Evolutionary conservation across 2,888 invertebrate species (phyloP).

Genomic region (Strigamia maritima): DNA sequence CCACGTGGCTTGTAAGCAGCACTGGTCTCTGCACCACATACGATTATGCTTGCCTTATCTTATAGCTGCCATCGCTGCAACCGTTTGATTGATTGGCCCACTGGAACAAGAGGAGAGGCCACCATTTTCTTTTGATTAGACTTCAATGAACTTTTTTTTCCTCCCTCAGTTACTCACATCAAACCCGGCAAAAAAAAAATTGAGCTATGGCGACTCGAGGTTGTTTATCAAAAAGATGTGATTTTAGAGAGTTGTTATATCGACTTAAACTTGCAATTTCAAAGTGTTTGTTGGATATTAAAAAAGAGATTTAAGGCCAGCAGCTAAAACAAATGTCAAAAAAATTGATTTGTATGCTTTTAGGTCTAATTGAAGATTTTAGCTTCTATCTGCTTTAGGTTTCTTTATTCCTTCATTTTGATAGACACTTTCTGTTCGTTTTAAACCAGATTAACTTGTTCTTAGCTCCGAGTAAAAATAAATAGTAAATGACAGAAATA

Average conservation of each 20-base stretch:
- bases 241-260: background rate
- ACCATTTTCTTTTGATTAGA: conserved; percentile 31
- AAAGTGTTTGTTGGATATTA: background rate
- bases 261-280: background rate
- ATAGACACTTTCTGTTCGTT: no score
- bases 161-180: background rate
- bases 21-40: conserved; percentile 28
- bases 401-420: no score
- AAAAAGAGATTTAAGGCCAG: background rate
- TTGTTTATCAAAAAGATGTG: conserved; percentile 10
- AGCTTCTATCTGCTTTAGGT: background rate
- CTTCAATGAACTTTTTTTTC: conserved; percentile 25
- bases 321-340: background rate
- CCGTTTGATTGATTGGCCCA: conserved; percentile 22
- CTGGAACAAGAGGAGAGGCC: conserved; percentile 19
- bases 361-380: background rate
- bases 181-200: background rate
- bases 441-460: no score
- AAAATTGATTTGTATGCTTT: background rate
- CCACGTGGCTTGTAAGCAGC: conserved; percentile 28
- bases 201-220: conserved; percentile 3
- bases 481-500: background rate
- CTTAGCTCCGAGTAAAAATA: background rate
- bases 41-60: conserved; percentile 29
- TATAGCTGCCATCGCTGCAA: conserved; percentile 25